phyloP scores from a whole-genome alignment of 2,888 invertebrate genomes.

The Lordiphosa fenestrarum region DNA sequence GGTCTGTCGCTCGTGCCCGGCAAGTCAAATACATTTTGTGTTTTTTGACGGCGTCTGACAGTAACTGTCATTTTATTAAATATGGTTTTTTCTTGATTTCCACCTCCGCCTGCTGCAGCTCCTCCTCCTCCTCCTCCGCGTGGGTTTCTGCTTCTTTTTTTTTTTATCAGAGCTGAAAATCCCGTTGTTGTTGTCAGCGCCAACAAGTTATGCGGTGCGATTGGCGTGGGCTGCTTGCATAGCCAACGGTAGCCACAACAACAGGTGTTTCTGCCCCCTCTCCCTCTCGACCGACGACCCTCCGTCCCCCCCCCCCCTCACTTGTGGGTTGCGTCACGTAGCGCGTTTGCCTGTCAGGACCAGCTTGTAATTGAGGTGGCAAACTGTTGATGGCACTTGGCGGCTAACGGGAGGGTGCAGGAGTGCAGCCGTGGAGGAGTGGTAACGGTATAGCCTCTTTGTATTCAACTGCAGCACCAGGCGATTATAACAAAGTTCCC shows the following conservation, averaged over 20 bases:
- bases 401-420: neutral
- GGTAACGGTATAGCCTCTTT: slow-evolving; percentile 33
- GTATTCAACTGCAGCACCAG: slow-evolving; percentile 52
- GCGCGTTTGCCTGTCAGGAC: slow-evolving; percentile 42
- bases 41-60: slow-evolving; percentile 72
- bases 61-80: slow-evolving; percentile 75
- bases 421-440: neutral
- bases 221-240: slow-evolving; percentile 9
- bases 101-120: slow-evolving; percentile 31
- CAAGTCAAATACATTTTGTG: slow-evolving; percentile 58
- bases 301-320: too few relatives aligned
- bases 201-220: slow-evolving; percentile 66
- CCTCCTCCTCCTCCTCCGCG: neutral
- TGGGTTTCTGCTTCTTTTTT: slow-evolving; percentile 14
- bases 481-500: slow-evolving; percentile 40
- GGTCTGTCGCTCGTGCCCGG: slow-evolving; percentile 53
- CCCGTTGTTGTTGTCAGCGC: slow-evolving; percentile 73
- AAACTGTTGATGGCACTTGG: slow-evolving; percentile 6
- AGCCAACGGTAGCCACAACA: slow-evolving; percentile 51
- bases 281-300: neutral
- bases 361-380: slow-evolving; percentile 60
- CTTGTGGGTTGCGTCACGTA: slow-evolving; percentile 64
- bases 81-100: slow-evolving; percentile 65
- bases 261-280: slow-evolving; percentile 56
- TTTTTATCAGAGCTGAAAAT: slow-evolving; percentile 67